Evolutionary conservation across 2,113 vertebrate species (phyloP).

Genomic region (Riparia riparia): DNA sequence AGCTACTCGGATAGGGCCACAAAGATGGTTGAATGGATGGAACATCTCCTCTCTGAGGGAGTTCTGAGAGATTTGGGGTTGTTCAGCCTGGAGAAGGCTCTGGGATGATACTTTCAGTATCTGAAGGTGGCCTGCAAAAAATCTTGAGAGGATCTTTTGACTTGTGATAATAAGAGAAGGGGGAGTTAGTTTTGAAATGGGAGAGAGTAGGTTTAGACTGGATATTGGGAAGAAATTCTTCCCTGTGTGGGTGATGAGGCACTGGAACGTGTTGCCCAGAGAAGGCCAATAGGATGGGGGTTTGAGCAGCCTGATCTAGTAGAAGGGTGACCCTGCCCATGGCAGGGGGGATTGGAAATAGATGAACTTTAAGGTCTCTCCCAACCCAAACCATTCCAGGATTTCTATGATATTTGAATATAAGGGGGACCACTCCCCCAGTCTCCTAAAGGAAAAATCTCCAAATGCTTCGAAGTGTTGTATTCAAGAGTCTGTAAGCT

Average conservation of each 20-base stretch:
- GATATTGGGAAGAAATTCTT: background rate
- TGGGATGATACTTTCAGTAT: background rate
- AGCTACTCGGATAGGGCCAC: background rate
- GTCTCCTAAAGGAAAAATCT: background rate
- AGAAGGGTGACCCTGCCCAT: background rate
- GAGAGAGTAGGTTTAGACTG: background rate
- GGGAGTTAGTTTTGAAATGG: background rate
- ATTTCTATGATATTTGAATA: background rate
- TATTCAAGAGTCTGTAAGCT: background rate
- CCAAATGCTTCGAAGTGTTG: rapidly evolving
- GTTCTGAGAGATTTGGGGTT: background rate
- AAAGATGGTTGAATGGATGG: background rate
- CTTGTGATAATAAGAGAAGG: background rate
- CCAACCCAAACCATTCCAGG: background rate
- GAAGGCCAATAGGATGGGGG: background rate
- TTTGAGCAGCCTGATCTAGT: background rate
- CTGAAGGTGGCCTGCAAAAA: background rate
- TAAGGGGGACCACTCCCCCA: background rate
- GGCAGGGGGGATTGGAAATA: background rate
- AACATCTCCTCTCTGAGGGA: background rate
- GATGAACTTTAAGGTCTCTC: background rate
- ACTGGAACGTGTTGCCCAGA: background rate
- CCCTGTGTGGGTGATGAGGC: background rate
- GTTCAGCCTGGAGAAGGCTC: background rate
- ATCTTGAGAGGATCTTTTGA: background rate